phyloP scores from a whole-genome alignment of 2,113 vertebrate genomes.

The Crocuta crocuta region DNA sequence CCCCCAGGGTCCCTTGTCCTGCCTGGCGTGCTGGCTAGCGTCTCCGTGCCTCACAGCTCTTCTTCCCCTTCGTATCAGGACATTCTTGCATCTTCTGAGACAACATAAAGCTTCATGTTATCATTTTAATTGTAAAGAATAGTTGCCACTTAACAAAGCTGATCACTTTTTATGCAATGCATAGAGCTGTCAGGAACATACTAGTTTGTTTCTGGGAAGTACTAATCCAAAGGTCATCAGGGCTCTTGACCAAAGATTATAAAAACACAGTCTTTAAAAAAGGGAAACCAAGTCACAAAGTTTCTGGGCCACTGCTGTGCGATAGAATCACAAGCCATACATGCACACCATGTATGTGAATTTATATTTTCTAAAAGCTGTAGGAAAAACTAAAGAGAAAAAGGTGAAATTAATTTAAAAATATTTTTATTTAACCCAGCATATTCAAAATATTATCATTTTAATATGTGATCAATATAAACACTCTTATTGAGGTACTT shows the following conservation, averaged over 20 bases:
- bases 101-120: neutral
- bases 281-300: neutral
- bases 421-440: neutral
- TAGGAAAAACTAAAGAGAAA: neutral
- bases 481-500: neutral
- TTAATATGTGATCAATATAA: neutral
- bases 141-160: neutral
- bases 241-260: neutral
- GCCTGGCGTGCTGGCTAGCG: neutral
- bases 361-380: neutral
- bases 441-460: neutral
- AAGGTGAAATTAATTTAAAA: neutral
- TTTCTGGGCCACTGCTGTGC: neutral
- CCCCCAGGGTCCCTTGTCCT: neutral
- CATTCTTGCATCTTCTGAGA: neutral
- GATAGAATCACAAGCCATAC: neutral
- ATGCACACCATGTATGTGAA: neutral
- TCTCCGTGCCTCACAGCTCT: neutral
- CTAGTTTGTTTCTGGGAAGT: neutral
- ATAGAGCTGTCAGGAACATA: neutral
- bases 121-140: neutral
- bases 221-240: neutral
- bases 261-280: neutral
- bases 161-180: neutral
- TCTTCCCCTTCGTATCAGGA: neutral